Conservation (phyloP, 53 echinoderm and acorn worm genomes). For the Antedon mediterranea region DNA sequence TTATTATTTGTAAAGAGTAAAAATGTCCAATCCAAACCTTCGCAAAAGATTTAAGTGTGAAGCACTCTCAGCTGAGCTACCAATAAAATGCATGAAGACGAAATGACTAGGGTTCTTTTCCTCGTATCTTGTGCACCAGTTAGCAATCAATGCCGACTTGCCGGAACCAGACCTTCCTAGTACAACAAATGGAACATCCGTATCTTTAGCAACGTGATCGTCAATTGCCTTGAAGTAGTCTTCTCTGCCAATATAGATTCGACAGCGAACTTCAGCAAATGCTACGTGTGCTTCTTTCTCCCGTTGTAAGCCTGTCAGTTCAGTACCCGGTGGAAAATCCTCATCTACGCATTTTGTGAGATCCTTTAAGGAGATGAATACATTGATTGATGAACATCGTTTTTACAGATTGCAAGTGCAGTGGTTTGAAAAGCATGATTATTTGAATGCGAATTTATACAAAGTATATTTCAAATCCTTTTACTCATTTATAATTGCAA, state of each 20-base stretch:
- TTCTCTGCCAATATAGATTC: constrained; percentile 66
- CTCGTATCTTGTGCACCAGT: constrained; percentile 60
- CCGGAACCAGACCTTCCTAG: constrained; percentile 80
- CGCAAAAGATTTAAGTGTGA: constrained; percentile 56
- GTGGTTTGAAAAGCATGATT: too few relatives aligned
- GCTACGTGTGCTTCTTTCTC: constrained; percentile 71
- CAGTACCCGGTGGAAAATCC: constrained; percentile 76
- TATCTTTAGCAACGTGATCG: constrained; percentile 17
- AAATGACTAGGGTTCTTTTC: constrained; percentile 51
- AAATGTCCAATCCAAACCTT: constrained; percentile 19
- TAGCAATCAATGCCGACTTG: constrained; percentile 79
- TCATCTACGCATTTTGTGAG: constrained; percentile 45
- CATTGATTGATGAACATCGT: background rate
- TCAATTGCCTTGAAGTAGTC: constrained; percentile 56
- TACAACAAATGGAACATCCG: constrained; percentile 36
- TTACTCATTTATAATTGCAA: too few relatives aligned
- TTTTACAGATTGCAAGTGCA: too few relatives aligned
- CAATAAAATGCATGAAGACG: constrained; percentile 79
- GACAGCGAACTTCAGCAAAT: constrained; percentile 66
- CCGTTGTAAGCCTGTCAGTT: constrained; percentile 47
- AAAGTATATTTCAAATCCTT: too few relatives aligned
- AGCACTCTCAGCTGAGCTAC: constrained; percentile 77
- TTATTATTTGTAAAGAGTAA: background rate
- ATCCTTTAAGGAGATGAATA: constrained; percentile 24
- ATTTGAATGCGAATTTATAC: too few relatives aligned